phyloP scores from a whole-genome alignment of 1,140 invertebrate genomes.

The Nasonia giraulti region DNA sequence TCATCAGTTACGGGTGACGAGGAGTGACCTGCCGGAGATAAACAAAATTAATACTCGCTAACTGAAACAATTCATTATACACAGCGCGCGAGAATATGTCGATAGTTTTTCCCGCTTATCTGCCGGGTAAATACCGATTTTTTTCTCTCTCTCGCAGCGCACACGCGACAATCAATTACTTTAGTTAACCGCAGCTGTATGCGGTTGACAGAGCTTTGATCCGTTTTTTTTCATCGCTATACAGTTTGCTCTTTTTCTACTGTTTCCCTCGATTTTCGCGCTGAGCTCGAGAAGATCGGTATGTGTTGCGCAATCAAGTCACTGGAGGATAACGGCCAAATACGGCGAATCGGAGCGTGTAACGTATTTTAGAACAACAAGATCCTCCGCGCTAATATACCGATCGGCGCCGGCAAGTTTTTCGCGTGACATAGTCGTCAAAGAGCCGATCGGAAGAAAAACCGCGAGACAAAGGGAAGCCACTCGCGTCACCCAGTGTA shows the following conservation, averaged over 20 bases:
- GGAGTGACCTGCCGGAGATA: not conserved
- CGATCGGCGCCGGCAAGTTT: not conserved
- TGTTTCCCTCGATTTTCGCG: not conserved
- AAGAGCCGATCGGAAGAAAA: not conserved
- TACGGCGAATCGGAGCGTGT: not conserved
- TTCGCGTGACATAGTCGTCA: not conserved
- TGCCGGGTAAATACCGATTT: not conserved
- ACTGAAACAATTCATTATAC: not conserved
- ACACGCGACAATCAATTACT: too few relatives aligned
- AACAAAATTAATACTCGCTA: conserved; percentile 24
- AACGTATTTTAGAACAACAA: not conserved
- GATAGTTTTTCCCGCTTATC: not conserved
- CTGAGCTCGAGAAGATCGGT: not conserved
- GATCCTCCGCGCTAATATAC: too few relatives aligned
- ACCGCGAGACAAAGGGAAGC: not conserved
- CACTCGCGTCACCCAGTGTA: not conserved
- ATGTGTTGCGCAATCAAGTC: not conserved
- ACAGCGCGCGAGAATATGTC: not conserved
- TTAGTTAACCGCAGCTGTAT: too few relatives aligned
- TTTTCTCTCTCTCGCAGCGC: not conserved
- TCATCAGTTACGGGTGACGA: not conserved
- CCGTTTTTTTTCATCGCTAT: too few relatives aligned
- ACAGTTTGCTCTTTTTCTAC: too few relatives aligned
- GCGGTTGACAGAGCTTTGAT: too few relatives aligned
- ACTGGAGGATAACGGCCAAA: not conserved